A percentile compares a stretch with the other conserved stretches of the same genome.
phyloP scores from a whole-genome alignment of 2,888 invertebrate genomes.

The Teleiodes luculella region DNA sequence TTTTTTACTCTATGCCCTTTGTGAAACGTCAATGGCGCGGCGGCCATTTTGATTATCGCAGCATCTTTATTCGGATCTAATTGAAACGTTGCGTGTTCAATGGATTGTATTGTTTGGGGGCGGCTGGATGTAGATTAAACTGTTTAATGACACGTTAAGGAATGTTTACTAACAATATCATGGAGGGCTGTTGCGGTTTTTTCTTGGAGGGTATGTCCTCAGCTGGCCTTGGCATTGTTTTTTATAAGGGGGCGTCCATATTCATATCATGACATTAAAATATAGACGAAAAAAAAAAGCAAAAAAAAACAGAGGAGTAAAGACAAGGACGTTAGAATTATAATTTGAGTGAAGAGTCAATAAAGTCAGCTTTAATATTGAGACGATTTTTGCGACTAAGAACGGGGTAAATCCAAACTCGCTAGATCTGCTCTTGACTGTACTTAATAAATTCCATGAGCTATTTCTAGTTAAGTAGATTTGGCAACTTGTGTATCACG shows the following conservation, averaged over 20 bases:
- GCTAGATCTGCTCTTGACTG: too few relatives aligned
- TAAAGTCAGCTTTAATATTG: too few relatives aligned
- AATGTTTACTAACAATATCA: constrained; percentile 46
- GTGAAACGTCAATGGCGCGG: constrained; percentile 49
- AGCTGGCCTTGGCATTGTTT: not conserved
- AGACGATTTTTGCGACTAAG: too few relatives aligned
- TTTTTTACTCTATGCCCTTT: constrained; percentile 29
- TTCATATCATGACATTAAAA: too few relatives aligned
- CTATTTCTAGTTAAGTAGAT: too few relatives aligned
- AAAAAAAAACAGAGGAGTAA: too few relatives aligned
- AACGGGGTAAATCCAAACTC: too few relatives aligned
- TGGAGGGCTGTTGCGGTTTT: constrained; percentile 17
- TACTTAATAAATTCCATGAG: too few relatives aligned
- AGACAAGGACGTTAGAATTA: too few relatives aligned
- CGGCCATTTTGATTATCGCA: constrained; percentile 64
- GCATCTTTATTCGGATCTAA: constrained; percentile 49
- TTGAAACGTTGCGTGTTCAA: constrained; percentile 51
- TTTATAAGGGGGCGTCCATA: not conserved
- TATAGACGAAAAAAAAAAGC: too few relatives aligned
- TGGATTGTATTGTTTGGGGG: constrained; percentile 32
- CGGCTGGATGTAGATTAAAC: constrained; percentile 37
- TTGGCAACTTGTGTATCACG: too few relatives aligned
- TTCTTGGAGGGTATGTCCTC: not conserved
- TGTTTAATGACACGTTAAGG: constrained; percentile 55
- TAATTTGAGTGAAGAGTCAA: too few relatives aligned